Evolutionary conservation across 1,140 invertebrate genomes (phyloP), one percentile per base, ranked within the genome.

Genomic region (Sycophila sp.): DNA sequence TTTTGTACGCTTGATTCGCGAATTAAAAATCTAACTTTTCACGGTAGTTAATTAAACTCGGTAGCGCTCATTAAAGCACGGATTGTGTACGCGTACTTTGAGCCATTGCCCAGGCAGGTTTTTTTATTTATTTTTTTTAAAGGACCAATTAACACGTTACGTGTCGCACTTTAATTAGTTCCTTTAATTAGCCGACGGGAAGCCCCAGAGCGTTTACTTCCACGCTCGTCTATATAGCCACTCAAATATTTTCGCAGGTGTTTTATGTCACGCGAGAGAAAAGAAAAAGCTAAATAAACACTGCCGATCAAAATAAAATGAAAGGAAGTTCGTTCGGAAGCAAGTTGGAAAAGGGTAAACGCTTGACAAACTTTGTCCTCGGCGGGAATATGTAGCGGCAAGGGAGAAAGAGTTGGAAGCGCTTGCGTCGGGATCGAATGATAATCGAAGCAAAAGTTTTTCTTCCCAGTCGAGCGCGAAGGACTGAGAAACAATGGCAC

Each of bases 101-200:
- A 53, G 26, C 49, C 28, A 53, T 53, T 28, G 24, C 26, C 22
- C 26, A 19, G 19, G n/a, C 19, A 11, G 49, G n/a, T n/a, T n/a
- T n/a, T n/a, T n/a, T n/a, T n/a, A n/a, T n/a, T n/a, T n/a, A n/a
- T n/a, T n/a, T n/a, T n/a, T n/a, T n/a, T n/a, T n/a, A n/a, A n/a
- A n/a, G n/a, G n/a, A n/a, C 15, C 28, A 53, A 53, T 53, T 53
- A 53, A 53, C 49, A 30, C 49, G 26, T 53, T 30, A 53, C 49
- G 26, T 13, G 26, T 53, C 49, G 49, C 49, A 53, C 49, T 53
- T 53, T 53, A 30, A 53, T 53, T 53, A 30, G 19, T 28, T 53
- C 26, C 49, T 30, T 51, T 51, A 51, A 51, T 51, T 51, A 51
- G 22, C 2, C 49, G 49, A 1, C 49, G 6, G 22, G 26, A 19